A percentile compares a stretch with the other conserved stretches of the same genome.
Evolutionary conservation across 30 jellyfish, hydroid and myxozoan species (phyloP).

Genomic region (Catostylus mosaicus): DNA sequence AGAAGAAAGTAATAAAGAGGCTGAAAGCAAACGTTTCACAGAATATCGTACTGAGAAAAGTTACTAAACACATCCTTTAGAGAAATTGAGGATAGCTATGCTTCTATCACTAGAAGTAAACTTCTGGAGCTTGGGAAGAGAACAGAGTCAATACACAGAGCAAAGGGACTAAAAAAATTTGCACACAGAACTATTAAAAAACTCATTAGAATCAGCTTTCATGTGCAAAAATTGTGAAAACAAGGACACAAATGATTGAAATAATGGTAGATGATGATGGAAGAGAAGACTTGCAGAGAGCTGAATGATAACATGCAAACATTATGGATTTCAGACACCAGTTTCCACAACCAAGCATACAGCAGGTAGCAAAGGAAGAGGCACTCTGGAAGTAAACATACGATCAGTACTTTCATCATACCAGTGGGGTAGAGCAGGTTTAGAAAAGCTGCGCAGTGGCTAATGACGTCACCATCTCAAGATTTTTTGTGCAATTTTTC

Average conservation of each 20-base stretch:
- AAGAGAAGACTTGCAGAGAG: constrained; percentile 41
- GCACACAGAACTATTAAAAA: constrained; percentile 4
- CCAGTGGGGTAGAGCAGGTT: constrained; percentile 34
- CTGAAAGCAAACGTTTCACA: no score
- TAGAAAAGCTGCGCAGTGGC: neutral
- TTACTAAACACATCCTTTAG: constrained; percentile 12
- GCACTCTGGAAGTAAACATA: constrained; percentile 27
- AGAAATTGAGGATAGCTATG: constrained; percentile 15
- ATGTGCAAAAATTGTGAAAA: constrained; percentile 21
- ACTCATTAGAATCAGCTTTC: constrained; percentile 7
- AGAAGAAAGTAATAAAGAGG: no score
- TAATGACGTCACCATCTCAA: no score
- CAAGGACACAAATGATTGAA: constrained; percentile 15
- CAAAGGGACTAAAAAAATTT: constrained; percentile 12
- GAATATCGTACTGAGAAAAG: no score
- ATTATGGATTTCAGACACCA: constrained; percentile 46
- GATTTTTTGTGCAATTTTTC: no score
- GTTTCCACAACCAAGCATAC: constrained; percentile 19
- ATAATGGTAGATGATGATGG: neutral
- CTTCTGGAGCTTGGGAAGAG: constrained; percentile 8
- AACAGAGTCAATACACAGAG: constrained; percentile 4
- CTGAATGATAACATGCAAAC: neutral
- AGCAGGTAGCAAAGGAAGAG: constrained; percentile 26
- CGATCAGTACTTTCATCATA: constrained; percentile 29
- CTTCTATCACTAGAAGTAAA: constrained; percentile 16